These are phyloP conservation scores for Entomyzon cyanotis DNA, from an alignment of 2,113 vertebrate genomes.

Conservation along the genomic window DNA sequence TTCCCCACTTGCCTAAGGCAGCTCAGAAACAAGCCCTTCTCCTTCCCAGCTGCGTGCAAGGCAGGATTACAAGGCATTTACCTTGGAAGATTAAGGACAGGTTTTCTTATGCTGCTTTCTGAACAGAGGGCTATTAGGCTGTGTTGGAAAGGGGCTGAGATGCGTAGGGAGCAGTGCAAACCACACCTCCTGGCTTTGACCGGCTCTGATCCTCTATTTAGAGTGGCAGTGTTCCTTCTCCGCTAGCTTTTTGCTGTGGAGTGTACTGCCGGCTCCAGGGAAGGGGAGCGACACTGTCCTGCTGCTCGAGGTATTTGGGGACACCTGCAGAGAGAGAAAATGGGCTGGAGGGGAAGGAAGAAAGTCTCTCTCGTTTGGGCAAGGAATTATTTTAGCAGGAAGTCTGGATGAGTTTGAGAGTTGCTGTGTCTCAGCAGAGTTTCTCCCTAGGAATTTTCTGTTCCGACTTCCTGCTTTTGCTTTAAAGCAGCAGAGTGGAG, in stretches of 20 bases:
- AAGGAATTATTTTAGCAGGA: neutral
- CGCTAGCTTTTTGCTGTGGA: neutral
- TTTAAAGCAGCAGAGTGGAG: neutral
- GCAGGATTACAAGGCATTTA: neutral
- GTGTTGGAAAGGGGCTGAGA: neutral
- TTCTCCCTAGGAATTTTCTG: slow-evolving; percentile 14
- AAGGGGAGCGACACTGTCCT: neutral
- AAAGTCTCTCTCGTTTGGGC: neutral
- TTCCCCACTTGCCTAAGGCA: neutral
- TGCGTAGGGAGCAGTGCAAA: neutral
- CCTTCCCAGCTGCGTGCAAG: rapidly evolving
- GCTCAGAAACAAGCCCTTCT: neutral
- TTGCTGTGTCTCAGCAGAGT: neutral
- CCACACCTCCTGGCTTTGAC: slow-evolving; percentile 38
- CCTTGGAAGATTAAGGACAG: neutral
- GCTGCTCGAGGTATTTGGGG: neutral
- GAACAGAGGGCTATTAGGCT: neutral
- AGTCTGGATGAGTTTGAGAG: neutral
- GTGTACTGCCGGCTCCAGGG: neutral
- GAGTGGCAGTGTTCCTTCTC: neutral
- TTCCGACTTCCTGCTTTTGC: neutral
- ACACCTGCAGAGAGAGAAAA: neutral
- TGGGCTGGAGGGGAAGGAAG: neutral
- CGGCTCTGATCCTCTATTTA: neutral
- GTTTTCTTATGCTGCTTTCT: neutral